Evolutionary conservation across 2,113 vertebrate species (phyloP), one percentile per base, ranked within the genome.

Genomic region (Pomatorhinus ruficollis): DNA sequence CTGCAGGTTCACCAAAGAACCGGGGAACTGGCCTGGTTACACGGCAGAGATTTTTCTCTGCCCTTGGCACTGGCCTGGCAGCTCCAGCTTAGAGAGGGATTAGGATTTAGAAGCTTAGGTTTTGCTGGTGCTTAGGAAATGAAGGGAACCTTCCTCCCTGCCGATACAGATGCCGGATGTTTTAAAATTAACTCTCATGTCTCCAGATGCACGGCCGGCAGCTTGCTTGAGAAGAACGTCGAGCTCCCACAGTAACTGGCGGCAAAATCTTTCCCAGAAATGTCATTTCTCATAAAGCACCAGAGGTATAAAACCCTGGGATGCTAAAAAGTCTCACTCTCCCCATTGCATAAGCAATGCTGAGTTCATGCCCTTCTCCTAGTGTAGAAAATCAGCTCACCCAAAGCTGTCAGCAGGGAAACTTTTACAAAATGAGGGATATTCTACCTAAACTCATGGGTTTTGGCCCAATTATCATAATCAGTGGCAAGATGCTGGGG

Each of bases 151-250:
- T 93, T 93, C 79, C 92, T 96, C 90, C 56, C 75, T 2, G 37
- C 80, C 6, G 4, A 74, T 80, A 68, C 2, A 5, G 78, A 93
- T 85, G 87, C 82, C 19, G 85, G 87, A 72, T 74, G 75, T 70
- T 93, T 93, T 66, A 74, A 82, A 84, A 91, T 97, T 89, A 97
- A 95, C 87, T 97, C 92, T 93, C 77, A 20, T 93, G 66, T 94
- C 71, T 80, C 82, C 15, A 0, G 50, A 72, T n/a, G 11, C 0
- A 0, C 11, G 6, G 44, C 24, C 1, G 0, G 44, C 61, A 81
- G 56, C 72, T 93, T 70, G 61, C 37, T 84, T 35, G 20, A 89
- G 75, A 71, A 49, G 50, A 40, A 40, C 11, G 3, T 59, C 0
- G 0, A 68, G 72, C 54, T 93, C 28, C 40, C n/a, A 10, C 21